Evolutionary conservation across 2,797 vertebrate species (phyloP).

Genomic region (Antrozous pallidus): DNA sequence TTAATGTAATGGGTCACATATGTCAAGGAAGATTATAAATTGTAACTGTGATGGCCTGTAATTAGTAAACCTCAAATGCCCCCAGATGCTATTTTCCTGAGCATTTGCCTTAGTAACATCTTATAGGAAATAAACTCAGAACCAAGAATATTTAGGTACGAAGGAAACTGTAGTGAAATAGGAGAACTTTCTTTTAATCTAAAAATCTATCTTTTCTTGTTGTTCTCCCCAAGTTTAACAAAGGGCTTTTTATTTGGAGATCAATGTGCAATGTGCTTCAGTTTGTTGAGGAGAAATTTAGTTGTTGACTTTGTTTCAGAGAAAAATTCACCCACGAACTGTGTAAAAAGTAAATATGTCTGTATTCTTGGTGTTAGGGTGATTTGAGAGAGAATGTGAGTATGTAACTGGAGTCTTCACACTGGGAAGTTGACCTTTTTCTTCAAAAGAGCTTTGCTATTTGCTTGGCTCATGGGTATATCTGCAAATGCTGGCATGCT

Average conservation of each 20-base stretch:
- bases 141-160: background rate
- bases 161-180: constrained; percentile 27
- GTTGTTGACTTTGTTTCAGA: constrained; percentile 62
- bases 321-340: constrained; percentile 46
- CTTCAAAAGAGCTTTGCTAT: constrained; percentile 71
- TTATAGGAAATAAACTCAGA: constrained; percentile 47
- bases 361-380: constrained; percentile 49
- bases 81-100: constrained; percentile 59
- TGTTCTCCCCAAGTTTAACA: constrained; percentile 17
- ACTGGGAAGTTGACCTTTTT: constrained; percentile 71
- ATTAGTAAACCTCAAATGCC: constrained; percentile 59
- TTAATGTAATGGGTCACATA: constrained; percentile 64
- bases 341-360: constrained; percentile 61
- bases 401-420: constrained; percentile 62
- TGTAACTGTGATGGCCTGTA: constrained; percentile 58
- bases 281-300: constrained; percentile 45
- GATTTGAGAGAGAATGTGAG: constrained; percentile 54
- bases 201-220: constrained; percentile 16
- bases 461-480: constrained; percentile 57
- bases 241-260: constrained; percentile 21
- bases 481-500: constrained; percentile 62
- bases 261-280: constrained; percentile 43
- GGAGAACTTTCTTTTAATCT: constrained; percentile 26
- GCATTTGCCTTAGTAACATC: constrained; percentile 40
- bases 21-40: constrained; percentile 63